Percentiles rank a stretch among this genome's conserved stretches.
Evolutionary conservation across 2,888 invertebrate species (phyloP).

Genomic region (Microctonus hyperodae): DNA sequence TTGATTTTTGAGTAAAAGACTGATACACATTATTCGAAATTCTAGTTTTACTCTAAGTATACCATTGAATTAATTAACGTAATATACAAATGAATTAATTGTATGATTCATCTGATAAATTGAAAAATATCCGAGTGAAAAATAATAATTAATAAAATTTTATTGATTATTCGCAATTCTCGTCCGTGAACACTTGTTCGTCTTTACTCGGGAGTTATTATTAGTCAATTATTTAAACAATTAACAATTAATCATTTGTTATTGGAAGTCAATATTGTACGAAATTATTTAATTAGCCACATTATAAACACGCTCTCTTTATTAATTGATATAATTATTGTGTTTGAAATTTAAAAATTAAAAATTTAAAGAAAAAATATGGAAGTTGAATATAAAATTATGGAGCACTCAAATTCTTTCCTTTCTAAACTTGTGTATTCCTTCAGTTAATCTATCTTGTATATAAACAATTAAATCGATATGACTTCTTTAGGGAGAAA

Average conservation of each 20-base stretch:
- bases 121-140: too few species aligned
- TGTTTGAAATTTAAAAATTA: background rate
- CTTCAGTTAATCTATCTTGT: constrained; percentile 1
- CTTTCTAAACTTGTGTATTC: background rate
- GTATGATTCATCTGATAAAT: too few species aligned
- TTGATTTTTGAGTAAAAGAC: constrained; percentile 1
- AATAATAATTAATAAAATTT: background rate
- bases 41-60: too few species aligned
- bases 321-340: background rate
- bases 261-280: background rate
- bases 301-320: background rate
- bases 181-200: background rate
- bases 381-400: background rate
- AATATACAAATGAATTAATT: too few species aligned
- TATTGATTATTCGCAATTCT: background rate
- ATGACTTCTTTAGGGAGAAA: background rate
- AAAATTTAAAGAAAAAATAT: background rate
- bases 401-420: background rate
- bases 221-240: too few species aligned
- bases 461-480: constrained; percentile 4
- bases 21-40: too few species aligned
- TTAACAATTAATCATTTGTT: too few species aligned
- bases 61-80: too few species aligned
- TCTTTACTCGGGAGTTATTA: background rate
- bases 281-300: background rate